These are phyloP conservation scores for Aepyceros melampus DNA, from an alignment of 2,113 vertebrate genomes.

Conservation along the genomic window DNA sequence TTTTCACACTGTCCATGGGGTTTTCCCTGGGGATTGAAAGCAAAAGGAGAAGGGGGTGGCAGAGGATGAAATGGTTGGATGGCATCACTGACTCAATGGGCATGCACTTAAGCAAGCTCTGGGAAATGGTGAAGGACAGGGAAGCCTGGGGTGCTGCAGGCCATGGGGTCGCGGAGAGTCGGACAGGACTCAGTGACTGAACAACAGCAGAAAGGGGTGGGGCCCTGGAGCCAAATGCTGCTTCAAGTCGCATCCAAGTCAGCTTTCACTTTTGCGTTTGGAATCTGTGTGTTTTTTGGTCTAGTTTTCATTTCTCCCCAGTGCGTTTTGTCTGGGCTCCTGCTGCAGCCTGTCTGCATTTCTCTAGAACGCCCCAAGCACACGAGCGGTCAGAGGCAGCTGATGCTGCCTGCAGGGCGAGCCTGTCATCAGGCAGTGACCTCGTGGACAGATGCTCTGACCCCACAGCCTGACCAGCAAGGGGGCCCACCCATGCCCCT, in stretches of 20 bases:
- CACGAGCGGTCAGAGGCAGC: fast-evolving
- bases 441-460: fast-evolving
- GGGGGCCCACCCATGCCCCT: background rate
- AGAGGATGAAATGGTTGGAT: background rate
- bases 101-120: background rate
- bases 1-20: background rate
- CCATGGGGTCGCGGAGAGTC: fast-evolving
- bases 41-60: background rate
- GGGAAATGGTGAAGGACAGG: background rate
- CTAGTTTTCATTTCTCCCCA: background rate
- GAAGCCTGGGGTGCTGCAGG: background rate
- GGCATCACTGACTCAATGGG: background rate
- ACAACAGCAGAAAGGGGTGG: background rate
- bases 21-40: background rate
- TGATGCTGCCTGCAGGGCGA: fast-evolving
- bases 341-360: background rate
- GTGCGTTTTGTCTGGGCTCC: background rate
- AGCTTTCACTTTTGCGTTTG: background rate
- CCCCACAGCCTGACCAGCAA: background rate
- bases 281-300: fast-evolving
- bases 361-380: fast-evolving
- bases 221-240: fast-evolving
- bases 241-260: fast-evolving
- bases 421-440: background rate
- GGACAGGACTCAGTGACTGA: background rate